Evolutionary conservation across 2,888 invertebrate genomes (phyloP), one percentile per base, ranked within the genome.

Genomic region (Theretra japonica): DNA sequence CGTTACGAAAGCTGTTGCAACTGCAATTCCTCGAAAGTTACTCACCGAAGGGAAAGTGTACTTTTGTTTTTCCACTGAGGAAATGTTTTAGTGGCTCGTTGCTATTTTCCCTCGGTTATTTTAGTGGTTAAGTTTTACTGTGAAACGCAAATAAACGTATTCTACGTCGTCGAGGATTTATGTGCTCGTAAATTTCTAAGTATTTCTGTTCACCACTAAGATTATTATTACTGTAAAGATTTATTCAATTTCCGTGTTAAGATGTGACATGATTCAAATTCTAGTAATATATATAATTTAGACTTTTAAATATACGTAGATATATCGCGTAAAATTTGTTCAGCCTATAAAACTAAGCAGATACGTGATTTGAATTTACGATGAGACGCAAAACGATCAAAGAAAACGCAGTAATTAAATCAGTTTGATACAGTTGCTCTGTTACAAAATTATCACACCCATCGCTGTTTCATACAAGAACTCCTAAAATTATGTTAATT

Each of bases 111-210:
- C 17, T 23, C 23, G 41, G 41, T 65, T 65, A 48, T 41, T 65
- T 65, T 48, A 65, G 48, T 48, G 65, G 65, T 65, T 65, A 65
- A 41, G 23, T 62, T 65, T 65, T 41, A 65, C 65, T 65, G 48
- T 48, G 41, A 41, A 17, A 21, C 23, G 41, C 41, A 65, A 65
- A 65, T 41, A 15, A 62, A 41, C 30, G 23, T 65, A 41, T 65
- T 23, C 65, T 65, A 65, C 48, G 41, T 48, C 65, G 17, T 23
- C 4, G 21, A n/a, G 23, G n/a, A 41, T 41, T 65, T 48, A 48
- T 15, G 41, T 6, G 23, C n/a, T 65, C 65, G 65, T 65, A 65
- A 65, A 65, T 6, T 15, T 65, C 41, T 48, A 17, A 11, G 23
- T 23, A 23, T 41, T 65, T 48, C 21, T 62, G 60, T 30, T 30